Base-by-base conservation (phyloP, 2,797 vertebrate species). In the Naso thynnoides region DNA sequence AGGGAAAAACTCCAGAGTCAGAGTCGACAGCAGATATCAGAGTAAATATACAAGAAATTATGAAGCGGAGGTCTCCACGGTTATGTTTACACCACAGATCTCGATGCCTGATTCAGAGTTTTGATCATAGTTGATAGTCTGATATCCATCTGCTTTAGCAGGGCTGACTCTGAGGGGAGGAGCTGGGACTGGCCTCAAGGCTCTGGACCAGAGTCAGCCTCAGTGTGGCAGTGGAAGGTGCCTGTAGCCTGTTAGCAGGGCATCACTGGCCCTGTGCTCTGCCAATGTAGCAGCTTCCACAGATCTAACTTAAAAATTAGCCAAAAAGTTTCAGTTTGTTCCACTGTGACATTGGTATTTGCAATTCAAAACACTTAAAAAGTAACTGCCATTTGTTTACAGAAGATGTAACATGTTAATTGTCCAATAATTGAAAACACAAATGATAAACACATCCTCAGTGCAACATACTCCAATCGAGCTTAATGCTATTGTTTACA, bases 11-110 rank as follows among this genome's bases (percentile, higher is more conserved):
- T 66, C 39, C 29, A 13, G 29, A 70, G 78, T 80, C 49, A 54
- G 62, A 78, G 70, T 69, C n/a, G 53, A 64, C 78, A 39, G 70
- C 60, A 58, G 52, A 73, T 19, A 70, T 78, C 74, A 85, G 29
- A 77, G 61, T 42, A 71, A 78, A 81, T 77, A 62, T 38, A 38
- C 11, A 50, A 21, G 55, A 23, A 64, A 29, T 11, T 8, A 62
- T 7, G 26, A 38, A 10, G 47, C 39, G 2, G 10, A 0, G 18
- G 29, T 38, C 58, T 55, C 58, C 21, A 1, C 10, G 26, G 23
- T 49, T 55, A 26, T 29, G 24, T 66, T 52, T 52, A 52, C 41
- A 31, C 29, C 60, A 31, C 72, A 19, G 24, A 19, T 58, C 48
- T 57, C 10, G 41, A 55, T 11, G 68, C 44, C 48, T 36, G 9